Evolutionary conservation across 2,113 vertebrate genomes (phyloP), one percentile per base, ranked within the genome.

Genomic region (Thryonomys swinderianus): DNA sequence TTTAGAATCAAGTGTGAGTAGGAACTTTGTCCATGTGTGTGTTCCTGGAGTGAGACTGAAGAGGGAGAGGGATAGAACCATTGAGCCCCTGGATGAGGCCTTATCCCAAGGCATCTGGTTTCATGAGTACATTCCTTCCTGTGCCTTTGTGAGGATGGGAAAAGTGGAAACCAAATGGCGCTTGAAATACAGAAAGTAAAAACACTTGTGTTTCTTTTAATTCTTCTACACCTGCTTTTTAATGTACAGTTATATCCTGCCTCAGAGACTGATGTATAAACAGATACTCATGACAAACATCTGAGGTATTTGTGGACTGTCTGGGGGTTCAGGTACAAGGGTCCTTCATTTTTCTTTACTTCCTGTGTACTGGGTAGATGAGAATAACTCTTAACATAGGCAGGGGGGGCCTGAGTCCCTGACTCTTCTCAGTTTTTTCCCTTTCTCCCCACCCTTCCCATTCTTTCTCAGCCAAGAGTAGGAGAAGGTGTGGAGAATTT

Each of bases 401-500:
- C 21, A 53, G n/a, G 37, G 13, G 25, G 13, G 30, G 14, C 23
- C 8, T 8, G 37, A 76, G 12, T 17, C 34, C 42, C 62, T 93
- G 64, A 64, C 79, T 71, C 18, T 42, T 45, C 18, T 32, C 7
- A 37, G 14, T 23, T 6, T 7, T 40, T 73, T 48, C 5, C 30
- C 18, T 14, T 40, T 48, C 2, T 55, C 61, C 45, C 32, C 37
- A 30, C 30, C 27, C 5, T 2, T 67, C 13, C 62, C 34, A 17
- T 30, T 3, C 61, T 73, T 27, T 20, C n/a, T 14, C 82, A 23
- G 53, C 96, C 85, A 5, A 71, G 37, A 12, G 17, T 37, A 0
- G 0, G 85, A 86, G 59, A 76, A 51, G 71, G 66, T 89, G 82
- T 97, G 92, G 94, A 96, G 73, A 97, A 96, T 98, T 96, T 96